phyloP scores from a whole-genome alignment of 2,888 invertebrate species.

The Volucella inflata region DNA sequence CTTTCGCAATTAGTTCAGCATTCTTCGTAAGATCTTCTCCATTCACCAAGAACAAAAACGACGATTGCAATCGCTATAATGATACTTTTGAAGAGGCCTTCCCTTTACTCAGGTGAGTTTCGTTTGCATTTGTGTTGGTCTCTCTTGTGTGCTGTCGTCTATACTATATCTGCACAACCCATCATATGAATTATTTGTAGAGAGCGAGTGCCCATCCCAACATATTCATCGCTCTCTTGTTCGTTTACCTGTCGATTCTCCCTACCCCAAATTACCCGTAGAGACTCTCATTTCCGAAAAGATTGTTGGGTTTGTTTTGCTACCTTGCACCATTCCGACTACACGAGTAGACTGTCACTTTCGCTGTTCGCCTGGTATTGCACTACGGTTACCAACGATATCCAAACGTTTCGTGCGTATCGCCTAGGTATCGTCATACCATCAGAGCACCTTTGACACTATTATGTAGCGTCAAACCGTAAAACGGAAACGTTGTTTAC shows the following conservation, averaged over 20 bases:
- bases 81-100: constrained; percentile 27
- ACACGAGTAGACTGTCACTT: background rate
- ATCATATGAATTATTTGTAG: constrained; percentile 9
- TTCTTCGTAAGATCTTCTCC: constrained; percentile 11
- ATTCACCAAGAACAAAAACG: constrained; percentile 23
- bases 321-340: background rate
- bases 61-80: background rate
- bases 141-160: constrained; percentile 17
- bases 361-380: constrained; percentile 48
- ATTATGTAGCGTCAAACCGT: background rate
- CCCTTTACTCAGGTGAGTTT: background rate
- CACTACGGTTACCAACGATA: constrained; percentile 39
- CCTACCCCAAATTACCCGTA: constrained; percentile 6
- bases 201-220: background rate
- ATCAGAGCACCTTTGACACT: constrained; percentile 1
- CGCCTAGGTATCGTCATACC: constrained; percentile 1
- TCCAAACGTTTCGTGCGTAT: constrained; percentile 4
- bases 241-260: background rate
- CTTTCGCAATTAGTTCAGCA: constrained; percentile 19
- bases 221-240: background rate
- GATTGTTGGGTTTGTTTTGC: constrained; percentile 13
- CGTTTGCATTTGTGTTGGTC: background rate
- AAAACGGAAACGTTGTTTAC: constrained; percentile 42
- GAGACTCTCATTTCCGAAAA: constrained; percentile 2
- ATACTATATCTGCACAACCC: background rate